Evolutionary conservation across 37 sponge, comb jelly and placozoan species (phyloP), one percentile per base, ranked within the genome.

Genomic region (Axinella damicornis): DNA sequence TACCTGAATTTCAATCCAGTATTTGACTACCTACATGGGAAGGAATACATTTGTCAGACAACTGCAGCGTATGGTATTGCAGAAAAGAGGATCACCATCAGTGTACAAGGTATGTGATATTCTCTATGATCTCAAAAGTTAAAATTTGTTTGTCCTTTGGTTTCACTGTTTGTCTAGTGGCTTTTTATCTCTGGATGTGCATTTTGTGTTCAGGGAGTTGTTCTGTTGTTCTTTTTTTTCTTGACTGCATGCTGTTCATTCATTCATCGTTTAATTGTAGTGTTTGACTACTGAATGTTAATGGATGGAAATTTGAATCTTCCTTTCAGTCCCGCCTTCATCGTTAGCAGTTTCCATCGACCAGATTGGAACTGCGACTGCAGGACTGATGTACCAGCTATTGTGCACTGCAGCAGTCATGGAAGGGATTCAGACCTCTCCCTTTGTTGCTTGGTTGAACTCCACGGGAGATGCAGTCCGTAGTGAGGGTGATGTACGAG

Each of bases 61-160:
- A 31, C 27, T 11, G 53, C 54, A 21, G 11, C 74, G 4, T 73
- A 73, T 73, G 74, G 74, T n/a, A 53, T 31, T 11, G 5, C 53
- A 19, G 74, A 73, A 31, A 73, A 56, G 9, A 73, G 56, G 27
- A 73, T 73, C n/a, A 73, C 74, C 9, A 11, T 73, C 13, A n/a
- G 56, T 41, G 74, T 73, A 53, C 74, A 73, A 24, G 53, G 74
- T 73, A 41, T 30, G 74, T 73, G n/a, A n/a, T n/a, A n/a, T n/a
- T n/a, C n/a, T n/a, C n/a, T n/a, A n/a, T n/a, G n/a, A n/a, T n/a
- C n/a, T n/a, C n/a, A n/a, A n/a, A n/a, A n/a, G n/a, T n/a, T n/a
- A n/a, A n/a, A n/a, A n/a, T n/a, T n/a, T n/a, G n/a, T n/a, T n/a
- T n/a, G n/a, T n/a, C n/a, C n/a, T n/a, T n/a, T n/a, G n/a, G n/a